These are phyloP conservation scores for Dicranocentrus wangi DNA, from an alignment of 2,888 invertebrate species.

Conservation along the genomic window DNA sequence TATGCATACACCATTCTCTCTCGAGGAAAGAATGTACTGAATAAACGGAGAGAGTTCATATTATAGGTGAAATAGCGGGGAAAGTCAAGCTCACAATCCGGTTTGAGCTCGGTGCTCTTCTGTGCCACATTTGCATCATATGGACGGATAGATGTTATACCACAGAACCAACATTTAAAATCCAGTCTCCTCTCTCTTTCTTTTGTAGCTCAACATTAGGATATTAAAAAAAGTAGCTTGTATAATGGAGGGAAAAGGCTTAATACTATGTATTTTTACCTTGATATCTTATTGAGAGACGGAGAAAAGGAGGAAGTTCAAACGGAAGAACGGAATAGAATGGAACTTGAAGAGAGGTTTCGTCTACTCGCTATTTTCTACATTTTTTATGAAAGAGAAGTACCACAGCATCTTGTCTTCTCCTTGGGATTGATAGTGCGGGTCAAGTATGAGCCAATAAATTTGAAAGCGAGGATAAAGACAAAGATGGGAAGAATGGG, in stretches of 20 bases:
- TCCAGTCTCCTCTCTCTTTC: background rate
- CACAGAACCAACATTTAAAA: background rate
- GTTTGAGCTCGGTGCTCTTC: constrained; percentile 3
- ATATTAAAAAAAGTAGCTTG: constrained; percentile 7
- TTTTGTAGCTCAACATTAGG: background rate
- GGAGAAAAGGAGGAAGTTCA: constrained; percentile 1
- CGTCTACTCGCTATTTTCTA: background rate
- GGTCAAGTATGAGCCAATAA: constrained; percentile 61
- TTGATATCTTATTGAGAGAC: constrained; percentile 15
- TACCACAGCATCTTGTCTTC: constrained; percentile 30
- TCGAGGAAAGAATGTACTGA: background rate
- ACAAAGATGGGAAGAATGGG: constrained; percentile 16
- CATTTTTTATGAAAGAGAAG: background rate
- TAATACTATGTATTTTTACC: constrained; percentile 14
- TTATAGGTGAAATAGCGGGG: background rate
- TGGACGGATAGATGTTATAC: background rate
- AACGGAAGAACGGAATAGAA: constrained; percentile 27
- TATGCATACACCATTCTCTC: background rate
- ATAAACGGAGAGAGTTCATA: background rate
- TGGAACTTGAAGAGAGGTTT: constrained; percentile 21
- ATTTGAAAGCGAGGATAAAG: constrained; percentile 39
- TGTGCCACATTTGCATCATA: background rate
- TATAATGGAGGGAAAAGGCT: constrained; percentile 6
- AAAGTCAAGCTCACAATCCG: constrained; percentile 12
- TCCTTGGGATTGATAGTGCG: constrained; percentile 49